Evolutionary conservation across 1,140 invertebrate genomes (phyloP).

Genomic region (Brachionus plicatilis): DNA sequence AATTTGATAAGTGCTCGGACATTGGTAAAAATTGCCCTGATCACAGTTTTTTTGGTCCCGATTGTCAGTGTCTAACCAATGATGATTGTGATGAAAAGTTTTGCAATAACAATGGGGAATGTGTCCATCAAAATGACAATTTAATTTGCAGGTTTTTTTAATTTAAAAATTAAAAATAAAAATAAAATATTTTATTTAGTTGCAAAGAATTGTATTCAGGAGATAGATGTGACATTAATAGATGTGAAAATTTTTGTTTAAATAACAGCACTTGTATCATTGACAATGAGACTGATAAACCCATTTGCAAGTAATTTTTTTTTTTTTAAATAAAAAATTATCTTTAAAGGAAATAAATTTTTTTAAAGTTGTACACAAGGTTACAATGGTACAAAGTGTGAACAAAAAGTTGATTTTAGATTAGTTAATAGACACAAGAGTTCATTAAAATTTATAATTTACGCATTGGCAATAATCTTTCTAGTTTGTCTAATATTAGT

Average conservation of each 20-base stretch:
- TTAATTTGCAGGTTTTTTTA: background rate
- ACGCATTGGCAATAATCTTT: background rate
- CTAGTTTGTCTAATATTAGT: background rate
- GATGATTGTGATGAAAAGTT: background rate
- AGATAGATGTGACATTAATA: background rate
- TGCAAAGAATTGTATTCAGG: background rate
- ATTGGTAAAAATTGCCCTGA: background rate
- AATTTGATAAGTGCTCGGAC: conserved; percentile 20
- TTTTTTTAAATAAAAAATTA: background rate
- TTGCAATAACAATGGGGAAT: conserved; percentile 15
- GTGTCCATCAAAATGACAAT: background rate
- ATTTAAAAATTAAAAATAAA: background rate
- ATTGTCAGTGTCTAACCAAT: conserved; percentile 13
- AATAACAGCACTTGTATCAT: conserved; percentile 5
- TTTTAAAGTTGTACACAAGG: background rate
- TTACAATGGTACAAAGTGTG: conserved; percentile 19
- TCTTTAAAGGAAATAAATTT: background rate
- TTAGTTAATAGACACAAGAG: background rate
- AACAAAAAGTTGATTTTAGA: background rate
- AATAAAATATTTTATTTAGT: background rate
- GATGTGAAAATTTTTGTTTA: background rate
- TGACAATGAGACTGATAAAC: background rate
- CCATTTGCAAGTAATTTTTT: background rate
- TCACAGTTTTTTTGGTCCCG: background rate
- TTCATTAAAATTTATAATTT: conserved; percentile 8